A percentile compares a stretch with the other conserved stretches of the same genome.
Conservation (phyloP, 2,797 vertebrate species). For the Gallinago nigripennis region DNA sequence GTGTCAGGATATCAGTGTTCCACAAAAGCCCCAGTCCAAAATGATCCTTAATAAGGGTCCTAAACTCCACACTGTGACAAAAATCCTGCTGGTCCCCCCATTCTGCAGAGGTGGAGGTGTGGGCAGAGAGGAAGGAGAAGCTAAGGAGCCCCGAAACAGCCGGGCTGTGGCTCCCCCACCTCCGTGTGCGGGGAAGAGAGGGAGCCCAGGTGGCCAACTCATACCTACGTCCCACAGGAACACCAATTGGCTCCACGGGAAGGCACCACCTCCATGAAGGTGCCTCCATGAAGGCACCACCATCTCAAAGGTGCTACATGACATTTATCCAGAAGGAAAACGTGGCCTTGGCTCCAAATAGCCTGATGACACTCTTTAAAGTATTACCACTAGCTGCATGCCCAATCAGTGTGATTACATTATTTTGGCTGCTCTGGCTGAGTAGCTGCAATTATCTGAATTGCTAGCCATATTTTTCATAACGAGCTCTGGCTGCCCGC, state of each 20-base stretch:
- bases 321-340: slow-evolving; percentile 24
- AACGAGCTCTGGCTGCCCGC: slow-evolving; percentile 50
- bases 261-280: neutral
- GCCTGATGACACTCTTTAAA: neutral
- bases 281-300: neutral
- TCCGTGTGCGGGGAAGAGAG: neutral
- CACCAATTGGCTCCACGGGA: neutral
- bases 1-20: neutral
- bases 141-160: neutral
- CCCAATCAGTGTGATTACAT: neutral
- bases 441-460: slow-evolving; percentile 40
- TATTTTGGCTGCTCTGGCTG: slow-evolving; percentile 6
- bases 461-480: slow-evolving; percentile 48
- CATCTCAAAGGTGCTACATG: neutral
- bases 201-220: neutral
- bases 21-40: neutral
- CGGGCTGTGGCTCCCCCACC: neutral
- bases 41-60: neutral
- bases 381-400: neutral
- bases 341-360: slow-evolving; percentile 3
- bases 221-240: fast-evolving
- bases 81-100: neutral
- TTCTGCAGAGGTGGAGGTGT: neutral
- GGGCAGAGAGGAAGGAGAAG: neutral
- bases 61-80: neutral